phyloP scores from a whole-genome alignment of 1,140 invertebrate genomes.

The Rhizoglyphus robini region DNA sequence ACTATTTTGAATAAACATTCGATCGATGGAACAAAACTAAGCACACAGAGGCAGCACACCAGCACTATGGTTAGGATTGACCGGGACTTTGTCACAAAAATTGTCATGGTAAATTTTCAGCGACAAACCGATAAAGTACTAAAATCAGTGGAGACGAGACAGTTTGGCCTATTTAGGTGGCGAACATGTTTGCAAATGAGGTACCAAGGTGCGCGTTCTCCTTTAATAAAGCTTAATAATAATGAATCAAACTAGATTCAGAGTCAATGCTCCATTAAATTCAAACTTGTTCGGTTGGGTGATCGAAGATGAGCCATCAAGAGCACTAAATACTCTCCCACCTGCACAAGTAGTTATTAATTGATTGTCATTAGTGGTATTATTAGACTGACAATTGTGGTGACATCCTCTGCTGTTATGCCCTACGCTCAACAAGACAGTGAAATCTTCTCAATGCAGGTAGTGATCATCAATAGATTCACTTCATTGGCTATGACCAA shows the following conservation, averaged over 20 bases:
- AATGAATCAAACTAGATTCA: background rate
- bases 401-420: too few relatives aligned
- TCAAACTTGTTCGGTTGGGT: background rate
- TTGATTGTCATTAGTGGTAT: constrained; percentile 2
- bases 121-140: background rate
- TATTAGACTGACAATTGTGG: background rate
- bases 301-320: background rate
- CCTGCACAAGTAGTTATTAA: background rate
- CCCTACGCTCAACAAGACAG: too few relatives aligned
- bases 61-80: background rate
- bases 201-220: background rate
- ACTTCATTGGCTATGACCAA: too few relatives aligned
- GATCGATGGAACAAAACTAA: background rate
- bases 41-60: background rate
- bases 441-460: too few relatives aligned
- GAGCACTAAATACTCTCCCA: background rate
- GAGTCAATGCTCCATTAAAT: background rate
- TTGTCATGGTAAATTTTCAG: background rate
- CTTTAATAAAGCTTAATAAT: background rate
- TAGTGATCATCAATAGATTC: too few relatives aligned
- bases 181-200: constrained; percentile 3
- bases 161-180: background rate
- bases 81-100: background rate
- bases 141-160: background rate
- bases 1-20: constrained; percentile 12